These are phyloP conservation scores for Cebus imitator DNA, from an alignment of 2,113 vertebrate species.

Conservation along the genomic window DNA sequence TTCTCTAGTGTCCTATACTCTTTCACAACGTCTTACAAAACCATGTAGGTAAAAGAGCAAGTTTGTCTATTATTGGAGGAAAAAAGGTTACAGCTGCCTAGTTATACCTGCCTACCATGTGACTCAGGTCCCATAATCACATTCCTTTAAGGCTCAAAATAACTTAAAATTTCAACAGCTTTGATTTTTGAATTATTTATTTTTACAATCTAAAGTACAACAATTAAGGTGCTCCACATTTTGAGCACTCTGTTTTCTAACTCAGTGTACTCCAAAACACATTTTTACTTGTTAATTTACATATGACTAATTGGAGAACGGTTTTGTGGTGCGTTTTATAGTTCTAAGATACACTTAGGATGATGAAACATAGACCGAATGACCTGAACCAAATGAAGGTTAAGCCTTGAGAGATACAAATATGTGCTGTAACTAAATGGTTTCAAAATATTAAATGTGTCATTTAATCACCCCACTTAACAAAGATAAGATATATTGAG, in stretches of 20 bases:
- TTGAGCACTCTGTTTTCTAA: neutral
- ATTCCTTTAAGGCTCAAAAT: neutral
- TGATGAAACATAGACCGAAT: neutral
- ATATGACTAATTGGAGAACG: neutral
- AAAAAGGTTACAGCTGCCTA: neutral
- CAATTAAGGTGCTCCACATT: neutral
- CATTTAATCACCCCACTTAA: neutral
- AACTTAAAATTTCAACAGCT: neutral
- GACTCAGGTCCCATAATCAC: neutral
- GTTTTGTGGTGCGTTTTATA: neutral
- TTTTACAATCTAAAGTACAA: neutral
- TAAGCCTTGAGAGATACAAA: neutral
- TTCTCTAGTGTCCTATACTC: too few species aligned
- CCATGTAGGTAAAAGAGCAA: neutral
- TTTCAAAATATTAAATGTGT: neutral
- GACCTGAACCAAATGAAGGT: neutral
- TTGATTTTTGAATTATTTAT: neutral
- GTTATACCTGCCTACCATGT: neutral
- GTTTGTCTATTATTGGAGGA: neutral
- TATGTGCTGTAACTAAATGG: neutral
- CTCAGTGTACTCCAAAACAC: neutral
- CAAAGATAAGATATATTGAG: neutral
- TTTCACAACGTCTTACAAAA: too few species aligned
- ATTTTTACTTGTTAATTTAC: neutral
- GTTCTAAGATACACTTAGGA: neutral